phyloP scores from a whole-genome alignment of 2,888 invertebrate species.

The Drosophila birchii region DNA sequence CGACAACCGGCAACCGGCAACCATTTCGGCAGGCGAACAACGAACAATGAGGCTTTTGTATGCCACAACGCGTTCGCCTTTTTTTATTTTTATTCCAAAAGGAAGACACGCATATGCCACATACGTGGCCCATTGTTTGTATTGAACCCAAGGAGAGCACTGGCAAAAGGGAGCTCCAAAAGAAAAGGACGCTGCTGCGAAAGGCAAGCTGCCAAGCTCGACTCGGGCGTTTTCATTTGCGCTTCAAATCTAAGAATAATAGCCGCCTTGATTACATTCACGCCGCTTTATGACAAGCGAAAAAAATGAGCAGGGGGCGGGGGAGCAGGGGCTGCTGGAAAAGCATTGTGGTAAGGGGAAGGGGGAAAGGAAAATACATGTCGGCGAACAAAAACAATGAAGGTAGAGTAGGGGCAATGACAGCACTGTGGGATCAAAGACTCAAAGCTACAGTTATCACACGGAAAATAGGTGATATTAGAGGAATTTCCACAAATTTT shows the following conservation, averaged over 20 bases:
- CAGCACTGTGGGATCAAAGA: conserved; percentile 8
- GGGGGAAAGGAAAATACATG: conserved; percentile 9
- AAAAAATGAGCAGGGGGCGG: conserved; percentile 32
- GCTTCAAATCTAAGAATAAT: conserved; percentile 78
- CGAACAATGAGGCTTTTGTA: conserved; percentile 69
- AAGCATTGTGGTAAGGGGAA: not conserved
- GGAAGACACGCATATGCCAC: conserved; percentile 40
- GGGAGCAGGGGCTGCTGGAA: not conserved
- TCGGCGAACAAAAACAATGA: conserved; percentile 39
- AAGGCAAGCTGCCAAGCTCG: conserved; percentile 22
- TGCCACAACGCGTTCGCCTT: conserved; percentile 65
- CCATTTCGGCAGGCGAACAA: conserved; percentile 50
- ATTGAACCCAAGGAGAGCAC: conserved; percentile 53
- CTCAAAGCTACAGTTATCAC: not conserved
- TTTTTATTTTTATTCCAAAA: conserved; percentile 41
- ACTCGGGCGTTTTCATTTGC: conserved; percentile 68
- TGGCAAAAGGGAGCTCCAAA: not conserved
- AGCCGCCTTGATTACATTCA: conserved; percentile 77
- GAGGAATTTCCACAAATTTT: not conserved
- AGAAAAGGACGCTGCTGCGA: conserved; percentile 16
- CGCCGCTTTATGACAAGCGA: conserved; percentile 73
- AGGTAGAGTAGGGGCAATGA: conserved; percentile 32
- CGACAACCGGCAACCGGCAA: conserved; percentile 16
- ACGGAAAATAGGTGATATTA: not conserved
- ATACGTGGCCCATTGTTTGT: conserved; percentile 64